A percentile compares a stretch with the other conserved stretches of the same genome.
Conservation (phyloP, 2,888 invertebrate species). For the Tanytarsus gracilentus region DNA sequence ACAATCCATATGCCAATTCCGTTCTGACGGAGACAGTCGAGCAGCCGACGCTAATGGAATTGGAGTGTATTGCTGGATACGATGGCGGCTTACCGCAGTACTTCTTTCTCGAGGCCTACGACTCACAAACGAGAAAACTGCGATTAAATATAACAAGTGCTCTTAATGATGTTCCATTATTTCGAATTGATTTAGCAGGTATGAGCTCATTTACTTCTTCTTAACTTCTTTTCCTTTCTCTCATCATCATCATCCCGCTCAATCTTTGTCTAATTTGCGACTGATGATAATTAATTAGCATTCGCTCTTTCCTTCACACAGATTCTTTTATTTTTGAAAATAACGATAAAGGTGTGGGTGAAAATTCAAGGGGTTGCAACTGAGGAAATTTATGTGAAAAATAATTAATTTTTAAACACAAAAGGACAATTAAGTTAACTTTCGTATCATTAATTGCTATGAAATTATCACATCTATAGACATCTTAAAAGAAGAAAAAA, state of each 20-base stretch:
- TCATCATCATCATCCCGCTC: neutral
- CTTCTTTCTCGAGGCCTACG: slow-evolving; percentile 74
- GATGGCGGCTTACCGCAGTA: slow-evolving; percentile 82
- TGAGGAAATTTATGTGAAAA: too few relatives aligned
- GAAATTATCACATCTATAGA: too few relatives aligned
- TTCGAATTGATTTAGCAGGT: slow-evolving; percentile 48
- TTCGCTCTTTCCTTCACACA: too few relatives aligned
- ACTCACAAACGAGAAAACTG: slow-evolving; percentile 60
- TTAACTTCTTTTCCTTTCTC: neutral
- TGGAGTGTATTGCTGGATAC: slow-evolving; percentile 75
- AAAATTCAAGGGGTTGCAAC: too few relatives aligned
- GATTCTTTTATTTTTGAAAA: too few relatives aligned
- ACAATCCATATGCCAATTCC: slow-evolving; percentile 18
- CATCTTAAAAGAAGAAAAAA: too few relatives aligned
- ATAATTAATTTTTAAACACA: too few relatives aligned
- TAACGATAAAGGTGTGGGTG: too few relatives aligned
- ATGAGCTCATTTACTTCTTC: slow-evolving; percentile 30
- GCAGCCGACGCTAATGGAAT: slow-evolving; percentile 53
- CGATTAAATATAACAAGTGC: slow-evolving; percentile 60
- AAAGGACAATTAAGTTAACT: too few relatives aligned
- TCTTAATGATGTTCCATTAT: slow-evolving; percentile 51
- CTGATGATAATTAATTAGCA: too few relatives aligned
- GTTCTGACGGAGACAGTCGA: slow-evolving; percentile 31
- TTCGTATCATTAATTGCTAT: too few relatives aligned
- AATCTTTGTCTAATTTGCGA: too few relatives aligned